Percentiles rank a stretch among this genome's conserved stretches.
Conservation (phyloP, 2,888 invertebrate genomes). For the Girardia tigrina region DNA sequence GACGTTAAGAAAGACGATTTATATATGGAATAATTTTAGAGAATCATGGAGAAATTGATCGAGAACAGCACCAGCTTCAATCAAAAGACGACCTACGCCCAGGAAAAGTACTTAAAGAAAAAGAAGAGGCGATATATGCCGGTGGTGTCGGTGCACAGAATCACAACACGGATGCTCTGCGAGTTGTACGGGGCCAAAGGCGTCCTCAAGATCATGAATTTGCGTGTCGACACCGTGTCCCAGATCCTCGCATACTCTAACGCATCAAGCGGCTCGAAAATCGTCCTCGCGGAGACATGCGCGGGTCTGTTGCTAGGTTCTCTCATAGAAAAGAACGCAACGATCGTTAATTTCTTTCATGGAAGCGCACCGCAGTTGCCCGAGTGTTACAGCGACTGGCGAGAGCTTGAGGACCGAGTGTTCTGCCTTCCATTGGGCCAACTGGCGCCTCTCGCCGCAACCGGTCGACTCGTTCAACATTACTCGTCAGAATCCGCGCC, state of each 20-base stretch:
- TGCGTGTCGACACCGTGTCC: conserved; percentile 73
- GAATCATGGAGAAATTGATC: conserved; percentile 66
- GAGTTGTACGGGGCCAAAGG: conserved; percentile 58
- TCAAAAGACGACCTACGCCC: conserved; percentile 68
- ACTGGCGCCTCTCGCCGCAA: neutral
- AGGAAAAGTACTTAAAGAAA: conserved; percentile 80
- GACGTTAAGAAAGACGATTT: neutral
- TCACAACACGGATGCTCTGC: conserved; percentile 66
- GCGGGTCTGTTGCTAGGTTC: conserved; percentile 71
- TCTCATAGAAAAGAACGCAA: conserved; percentile 58
- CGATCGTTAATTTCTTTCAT: conserved; percentile 28
- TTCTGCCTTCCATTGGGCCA: neutral
- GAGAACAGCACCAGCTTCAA: conserved; percentile 78
- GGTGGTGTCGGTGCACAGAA: conserved; percentile 56
- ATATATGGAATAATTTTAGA: conserved; percentile 25
- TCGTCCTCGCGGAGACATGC: conserved; percentile 70
- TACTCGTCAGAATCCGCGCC: neutral
- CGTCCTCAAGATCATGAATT: conserved; percentile 48
- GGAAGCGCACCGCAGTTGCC: conserved; percentile 24
- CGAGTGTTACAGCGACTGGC: neutral
- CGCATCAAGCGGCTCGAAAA: conserved; percentile 57
- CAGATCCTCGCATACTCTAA: conserved; percentile 72
- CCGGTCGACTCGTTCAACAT: neutral
- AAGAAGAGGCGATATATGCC: conserved; percentile 84
- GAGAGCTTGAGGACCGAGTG: neutral